phyloP scores from a whole-genome alignment of 2,113 vertebrate species.

The Gadus chalcogrammus region DNA sequence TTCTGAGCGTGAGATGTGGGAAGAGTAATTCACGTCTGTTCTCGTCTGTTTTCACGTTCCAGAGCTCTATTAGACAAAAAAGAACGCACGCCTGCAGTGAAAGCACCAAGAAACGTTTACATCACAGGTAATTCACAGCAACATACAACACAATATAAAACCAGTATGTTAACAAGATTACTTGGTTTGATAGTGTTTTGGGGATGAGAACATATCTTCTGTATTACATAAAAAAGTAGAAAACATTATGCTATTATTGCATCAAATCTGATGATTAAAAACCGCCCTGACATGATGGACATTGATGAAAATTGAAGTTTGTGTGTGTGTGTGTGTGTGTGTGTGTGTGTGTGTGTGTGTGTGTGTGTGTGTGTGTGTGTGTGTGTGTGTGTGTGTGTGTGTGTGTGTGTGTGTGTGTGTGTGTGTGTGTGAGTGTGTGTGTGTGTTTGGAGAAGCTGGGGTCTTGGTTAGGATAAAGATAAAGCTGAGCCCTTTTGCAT shows the following conservation, averaged over 20 bases:
- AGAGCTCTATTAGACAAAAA: constrained; percentile 69
- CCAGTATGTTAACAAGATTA: not conserved
- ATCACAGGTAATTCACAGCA: constrained; percentile 46
- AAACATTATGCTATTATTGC: not conserved
- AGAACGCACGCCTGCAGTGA: constrained; percentile 25
- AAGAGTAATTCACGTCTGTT: too few species aligned
- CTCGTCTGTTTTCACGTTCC: constrained; percentile 32
- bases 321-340: not conserved
- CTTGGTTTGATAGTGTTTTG: too few species aligned
- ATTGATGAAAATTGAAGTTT: not conserved
- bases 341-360: too few species aligned
- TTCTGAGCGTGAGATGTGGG: too few species aligned
- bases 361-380: too few species aligned
- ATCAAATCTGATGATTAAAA: not conserved
- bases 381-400: not conserved
- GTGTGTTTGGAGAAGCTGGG: constrained; percentile 10
- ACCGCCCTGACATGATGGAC: not conserved
- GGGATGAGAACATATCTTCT: not conserved
- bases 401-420: too few species aligned
- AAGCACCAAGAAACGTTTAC: constrained; percentile 37
- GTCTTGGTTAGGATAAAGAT: constrained; percentile 26
- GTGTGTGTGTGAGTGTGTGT: not conserved
- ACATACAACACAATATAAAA: not conserved
- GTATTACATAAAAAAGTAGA: not conserved
- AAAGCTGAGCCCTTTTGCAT: constrained; percentile 49